Percentiles rank a stretch among this genome's conserved stretches.
phyloP scores from a whole-genome alignment of 2,888 invertebrate genomes.

The Dasysyrphus tricinctus region DNA sequence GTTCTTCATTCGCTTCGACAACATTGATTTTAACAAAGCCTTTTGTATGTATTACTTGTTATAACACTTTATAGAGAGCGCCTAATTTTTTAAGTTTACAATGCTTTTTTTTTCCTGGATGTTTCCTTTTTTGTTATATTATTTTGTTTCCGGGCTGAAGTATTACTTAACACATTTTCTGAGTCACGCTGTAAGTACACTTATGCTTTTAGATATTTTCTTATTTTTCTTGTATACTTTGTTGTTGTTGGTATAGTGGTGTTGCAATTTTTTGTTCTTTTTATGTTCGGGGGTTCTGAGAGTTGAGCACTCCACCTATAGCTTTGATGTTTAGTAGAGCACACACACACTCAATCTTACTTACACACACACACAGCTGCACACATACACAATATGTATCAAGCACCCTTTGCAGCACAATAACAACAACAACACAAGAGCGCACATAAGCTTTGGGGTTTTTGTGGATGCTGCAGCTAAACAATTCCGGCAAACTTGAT shows the following conservation, averaged over 20 bases:
- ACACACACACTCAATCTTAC: conserved; percentile 58
- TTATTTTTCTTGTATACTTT: conserved; percentile 46
- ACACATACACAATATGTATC: conserved; percentile 36
- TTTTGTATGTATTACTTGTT: conserved; percentile 53
- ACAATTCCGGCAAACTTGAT: conserved; percentile 70
- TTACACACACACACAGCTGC: conserved; percentile 33
- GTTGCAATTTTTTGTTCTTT: conserved; percentile 74
- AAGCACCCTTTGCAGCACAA: conserved; percentile 36
- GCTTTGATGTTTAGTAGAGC: conserved; percentile 75
- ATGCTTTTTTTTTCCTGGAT: conserved; percentile 48
- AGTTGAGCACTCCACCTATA: conserved; percentile 71
- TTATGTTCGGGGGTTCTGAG: conserved; percentile 71
- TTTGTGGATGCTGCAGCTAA: conserved; percentile 66
- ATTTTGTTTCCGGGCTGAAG: conserved; percentile 73
- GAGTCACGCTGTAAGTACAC: conserved; percentile 77
- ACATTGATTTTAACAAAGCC: conserved; percentile 57
- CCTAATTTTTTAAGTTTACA: conserved; percentile 64
- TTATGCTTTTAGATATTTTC: conserved; percentile 62
- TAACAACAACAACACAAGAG: conserved; percentile 41
- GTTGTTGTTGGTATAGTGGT: conserved; percentile 71
- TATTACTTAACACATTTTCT: conserved; percentile 77
- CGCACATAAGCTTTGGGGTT: conserved; percentile 65
- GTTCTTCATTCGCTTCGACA: conserved; percentile 36
- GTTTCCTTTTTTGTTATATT: conserved; percentile 58
- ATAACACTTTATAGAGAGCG: conserved; percentile 43